These are phyloP conservation scores for Theonella swinhoei DNA, from an alignment of 37 sponge, comb jelly and placozoan genomes.

Conservation along the genomic window DNA sequence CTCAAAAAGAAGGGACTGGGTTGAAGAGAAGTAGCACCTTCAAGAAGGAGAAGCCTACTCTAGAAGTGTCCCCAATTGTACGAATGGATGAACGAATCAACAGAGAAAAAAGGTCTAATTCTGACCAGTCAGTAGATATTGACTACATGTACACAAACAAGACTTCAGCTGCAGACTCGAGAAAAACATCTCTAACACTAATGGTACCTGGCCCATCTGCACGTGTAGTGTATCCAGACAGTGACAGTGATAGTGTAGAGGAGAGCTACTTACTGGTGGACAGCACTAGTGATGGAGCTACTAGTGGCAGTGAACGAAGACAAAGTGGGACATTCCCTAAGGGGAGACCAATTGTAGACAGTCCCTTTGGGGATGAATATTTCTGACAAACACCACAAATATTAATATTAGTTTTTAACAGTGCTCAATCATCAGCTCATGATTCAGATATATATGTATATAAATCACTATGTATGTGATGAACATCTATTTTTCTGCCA, in stretches of 20 bases:
- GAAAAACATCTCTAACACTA: neutral
- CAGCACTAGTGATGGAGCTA: neutral
- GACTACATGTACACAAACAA: neutral
- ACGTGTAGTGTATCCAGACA: neutral
- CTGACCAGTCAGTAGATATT: neutral
- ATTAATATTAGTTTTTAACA: neutral
- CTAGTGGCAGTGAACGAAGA: neutral
- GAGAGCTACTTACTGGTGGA: neutral
- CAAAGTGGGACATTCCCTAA: slow-evolving; percentile 30
- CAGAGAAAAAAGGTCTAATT: too few species aligned
- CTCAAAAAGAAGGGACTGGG: neutral
- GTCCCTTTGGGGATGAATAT: neutral
- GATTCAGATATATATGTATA: too few species aligned
- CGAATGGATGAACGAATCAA: too few species aligned
- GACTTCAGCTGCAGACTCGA: too few species aligned
- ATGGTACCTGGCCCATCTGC: neutral
- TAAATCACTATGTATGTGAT: too few species aligned
- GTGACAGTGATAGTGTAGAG: neutral
- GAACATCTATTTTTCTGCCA: too few species aligned
- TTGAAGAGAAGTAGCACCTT: slow-evolving; percentile 37
- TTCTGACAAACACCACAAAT: neutral
- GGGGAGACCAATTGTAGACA: neutral
- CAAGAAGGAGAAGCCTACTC: slow-evolving; percentile 30
- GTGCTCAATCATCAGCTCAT: too few species aligned
- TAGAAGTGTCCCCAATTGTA: neutral